Evolutionary conservation across 2,888 invertebrate genomes (phyloP), one percentile per base, ranked within the genome.

Genomic region (Tachina fera): DNA sequence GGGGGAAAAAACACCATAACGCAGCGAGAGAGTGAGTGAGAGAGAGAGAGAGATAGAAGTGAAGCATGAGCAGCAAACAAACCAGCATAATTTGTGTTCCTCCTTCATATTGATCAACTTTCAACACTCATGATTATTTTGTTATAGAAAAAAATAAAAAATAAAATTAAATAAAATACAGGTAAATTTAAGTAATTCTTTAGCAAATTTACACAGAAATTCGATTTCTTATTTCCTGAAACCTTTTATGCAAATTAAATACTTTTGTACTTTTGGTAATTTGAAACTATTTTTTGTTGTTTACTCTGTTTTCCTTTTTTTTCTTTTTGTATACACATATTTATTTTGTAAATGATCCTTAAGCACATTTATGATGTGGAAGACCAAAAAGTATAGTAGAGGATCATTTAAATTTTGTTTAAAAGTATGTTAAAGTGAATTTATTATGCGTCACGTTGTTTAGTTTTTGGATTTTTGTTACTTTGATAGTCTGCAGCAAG

Each of bases 381-480:
- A 43, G 75, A n/a, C 14, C 19, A 65, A 39, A 61, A 63, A 56
- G 49, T 72, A n/a, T 22, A 31, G 31, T 31, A 45, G 77, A 67
- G 41, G 84, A 85, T 81, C 77, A 63, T 76, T 85, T 74, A 58
- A 71, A 78, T 70, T 61, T 51, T n/a, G 51, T 39, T 78, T 31
- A 31, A 1, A 77, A 77, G 63, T 58, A 14, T 74, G 47, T 79
- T 70, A 22, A 71, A 45, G 51, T 68, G 70, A 85, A 82, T 85
- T 85, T 78, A 16, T 51, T 39, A 85, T 85, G 85, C 58, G 78
- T 85, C 85, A 85, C 78, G 85, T 75, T 85, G 85, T 75, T 85
- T 75, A 58, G n/a, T 3, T 77, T n/a, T 77, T 71, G 47, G 47
- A 53, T 22, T 61, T n/a, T 70, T 76, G 47, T 63, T 51, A 53